These are phyloP conservation scores for Pyrrhia umbra DNA, from an alignment of 2,888 invertebrate genomes.

Conservation along the genomic window DNA sequence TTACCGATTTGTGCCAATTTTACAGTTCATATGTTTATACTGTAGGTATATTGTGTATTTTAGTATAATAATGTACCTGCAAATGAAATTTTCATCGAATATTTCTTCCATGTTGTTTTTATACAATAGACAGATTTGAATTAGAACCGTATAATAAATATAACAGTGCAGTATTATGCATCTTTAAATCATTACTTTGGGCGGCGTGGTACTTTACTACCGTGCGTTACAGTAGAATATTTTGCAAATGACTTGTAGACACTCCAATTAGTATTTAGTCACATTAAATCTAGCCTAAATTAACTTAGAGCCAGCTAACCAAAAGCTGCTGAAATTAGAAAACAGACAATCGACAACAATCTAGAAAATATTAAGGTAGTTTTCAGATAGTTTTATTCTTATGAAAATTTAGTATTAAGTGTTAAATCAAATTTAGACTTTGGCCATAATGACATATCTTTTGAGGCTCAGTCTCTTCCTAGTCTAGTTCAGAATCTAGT, in stretches of 20 bases:
- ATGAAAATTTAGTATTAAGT: slow-evolving; percentile 44
- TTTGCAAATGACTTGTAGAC: not conserved
- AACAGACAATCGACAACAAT: not conserved
- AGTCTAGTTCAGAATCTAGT: slow-evolving; percentile 73
- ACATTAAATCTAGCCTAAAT: not conserved
- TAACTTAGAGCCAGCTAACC: not conserved
- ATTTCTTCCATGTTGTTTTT: slow-evolving; percentile 40
- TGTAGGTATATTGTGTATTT: slow-evolving; percentile 30
- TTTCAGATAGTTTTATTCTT: slow-evolving; percentile 34
- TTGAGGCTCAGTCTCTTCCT: slow-evolving; percentile 65
- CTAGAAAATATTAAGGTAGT: not conserved
- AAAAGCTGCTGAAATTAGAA: not conserved
- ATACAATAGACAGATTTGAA: slow-evolving; percentile 9
- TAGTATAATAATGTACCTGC: slow-evolving; percentile 27
- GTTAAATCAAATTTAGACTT: slow-evolving; percentile 56
- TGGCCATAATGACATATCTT: slow-evolving; percentile 69
- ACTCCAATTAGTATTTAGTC: not conserved
- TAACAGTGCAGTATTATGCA: not conserved
- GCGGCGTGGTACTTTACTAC: not conserved
- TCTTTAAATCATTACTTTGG: slow-evolving; percentile 4
- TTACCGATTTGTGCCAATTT: slow-evolving; percentile 51
- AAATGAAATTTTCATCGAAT: slow-evolving; percentile 27
- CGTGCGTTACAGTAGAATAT: too few species aligned
- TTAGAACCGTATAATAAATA: slow-evolving; percentile 2
- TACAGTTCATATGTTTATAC: slow-evolving; percentile 12